A percentile compares a stretch with the other conserved stretches of the same genome.
Conservation (phyloP, 1,140 invertebrate genomes). For the Mactra quadrangularis region DNA sequence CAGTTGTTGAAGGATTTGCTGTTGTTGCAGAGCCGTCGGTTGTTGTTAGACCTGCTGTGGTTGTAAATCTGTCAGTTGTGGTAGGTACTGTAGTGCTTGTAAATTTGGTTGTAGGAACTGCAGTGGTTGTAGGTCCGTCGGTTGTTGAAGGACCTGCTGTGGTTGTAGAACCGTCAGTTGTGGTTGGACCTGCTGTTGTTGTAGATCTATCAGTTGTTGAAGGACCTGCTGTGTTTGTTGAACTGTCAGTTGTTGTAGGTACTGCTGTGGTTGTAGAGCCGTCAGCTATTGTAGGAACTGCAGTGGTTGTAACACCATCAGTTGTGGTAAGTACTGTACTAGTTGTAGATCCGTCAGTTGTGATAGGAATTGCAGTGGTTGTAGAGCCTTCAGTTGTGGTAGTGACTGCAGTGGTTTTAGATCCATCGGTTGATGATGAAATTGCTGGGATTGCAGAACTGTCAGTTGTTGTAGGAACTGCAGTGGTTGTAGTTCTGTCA, state of each 20-base stretch:
- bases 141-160: no score
- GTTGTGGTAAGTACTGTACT: constrained; percentile 1
- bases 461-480: neutral
- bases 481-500: neutral
- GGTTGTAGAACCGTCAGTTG: neutral
- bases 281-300: no score
- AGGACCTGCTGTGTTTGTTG: neutral
- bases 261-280: neutral
- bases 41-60: neutral
- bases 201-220: neutral
- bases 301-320: neutral
- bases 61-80: neutral
- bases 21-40: neutral
- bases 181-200: no score
- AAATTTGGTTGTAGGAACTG: no score
- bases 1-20: neutral
- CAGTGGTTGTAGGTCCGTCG: no score
- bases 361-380: no score
- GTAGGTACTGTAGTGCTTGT: no score
- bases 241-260: neutral
- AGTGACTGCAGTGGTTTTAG: neutral
- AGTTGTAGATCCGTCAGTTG: no score
- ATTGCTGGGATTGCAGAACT: neutral
- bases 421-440: neutral
- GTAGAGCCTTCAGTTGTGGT: neutral